Conservation (phyloP, 2,113 vertebrate genomes). For the Ammodytes marinus region DNA sequence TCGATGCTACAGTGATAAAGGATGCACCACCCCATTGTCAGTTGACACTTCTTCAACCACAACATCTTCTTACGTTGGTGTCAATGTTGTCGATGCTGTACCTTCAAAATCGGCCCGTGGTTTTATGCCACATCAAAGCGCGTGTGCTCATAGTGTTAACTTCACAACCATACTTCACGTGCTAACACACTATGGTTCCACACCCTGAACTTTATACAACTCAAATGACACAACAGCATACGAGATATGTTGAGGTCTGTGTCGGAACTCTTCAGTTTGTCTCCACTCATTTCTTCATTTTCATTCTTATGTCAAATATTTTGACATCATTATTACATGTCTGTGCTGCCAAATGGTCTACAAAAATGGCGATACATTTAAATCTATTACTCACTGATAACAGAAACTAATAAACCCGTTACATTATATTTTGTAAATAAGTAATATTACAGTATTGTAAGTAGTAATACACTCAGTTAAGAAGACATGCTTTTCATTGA, state of each 20-base stretch:
- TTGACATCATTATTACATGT: not conserved
- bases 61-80: not conserved
- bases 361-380: not conserved
- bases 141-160: not conserved
- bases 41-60: conserved; percentile 40
- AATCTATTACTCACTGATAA: not conserved
- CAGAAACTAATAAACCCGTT: not conserved
- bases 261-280: not conserved
- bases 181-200: not conserved
- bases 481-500: not conserved
- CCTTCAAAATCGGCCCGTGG: not conserved
- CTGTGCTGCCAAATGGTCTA: not conserved
- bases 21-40: conserved; percentile 27
- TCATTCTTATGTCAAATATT: not conserved
- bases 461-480: not conserved
- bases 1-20: not conserved
- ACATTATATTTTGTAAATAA: not conserved
- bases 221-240: not conserved
- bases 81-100: not conserved
- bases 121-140: conserved; percentile 29
- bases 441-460: not conserved
- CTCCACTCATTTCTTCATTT: not conserved
- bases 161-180: not conserved
- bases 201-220: not conserved
- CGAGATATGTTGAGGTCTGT: not conserved